These are phyloP conservation scores for Penelope pileata DNA, from an alignment of 2,113 vertebrate genomes.

Conservation along the genomic window DNA sequence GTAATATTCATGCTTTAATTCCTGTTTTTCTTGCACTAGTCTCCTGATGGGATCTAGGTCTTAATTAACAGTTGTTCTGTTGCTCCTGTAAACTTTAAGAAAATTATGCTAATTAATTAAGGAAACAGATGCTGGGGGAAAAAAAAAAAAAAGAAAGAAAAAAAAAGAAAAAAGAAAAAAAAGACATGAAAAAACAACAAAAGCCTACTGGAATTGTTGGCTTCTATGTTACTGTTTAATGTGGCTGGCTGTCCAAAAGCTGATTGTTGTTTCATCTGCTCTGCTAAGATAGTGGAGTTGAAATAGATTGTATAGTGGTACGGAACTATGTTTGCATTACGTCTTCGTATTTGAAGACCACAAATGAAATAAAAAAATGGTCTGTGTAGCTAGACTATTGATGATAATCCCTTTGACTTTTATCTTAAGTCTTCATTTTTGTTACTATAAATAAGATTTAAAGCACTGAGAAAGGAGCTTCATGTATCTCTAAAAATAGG, in stretches of 20 bases:
- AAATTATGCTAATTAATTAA: slow-evolving; percentile 28
- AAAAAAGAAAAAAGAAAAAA: too few relatives aligned
- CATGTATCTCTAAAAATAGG: slow-evolving; percentile 67
- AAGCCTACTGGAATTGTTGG: slow-evolving; percentile 50
- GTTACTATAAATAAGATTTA: slow-evolving; percentile 77
- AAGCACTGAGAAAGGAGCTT: slow-evolving; percentile 68
- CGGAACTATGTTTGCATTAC: slow-evolving; percentile 59
- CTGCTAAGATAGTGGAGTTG: slow-evolving; percentile 66
- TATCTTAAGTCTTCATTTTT: slow-evolving; percentile 71
- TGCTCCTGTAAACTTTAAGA: not conserved
- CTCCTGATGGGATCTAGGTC: not conserved
- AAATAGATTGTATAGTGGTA: slow-evolving; percentile 45
- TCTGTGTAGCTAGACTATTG: slow-evolving; percentile 63
- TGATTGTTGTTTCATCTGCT: slow-evolving; percentile 70
- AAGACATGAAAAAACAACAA: not conserved
- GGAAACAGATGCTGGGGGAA: not conserved
- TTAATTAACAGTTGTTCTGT: not conserved
- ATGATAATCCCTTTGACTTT: slow-evolving; percentile 80
- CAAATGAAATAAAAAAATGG: slow-evolving; percentile 69
- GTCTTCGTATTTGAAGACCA: slow-evolving; percentile 71
- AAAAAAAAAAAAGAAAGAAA: not conserved
- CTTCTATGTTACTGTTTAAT: slow-evolving; percentile 50
- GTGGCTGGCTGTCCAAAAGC: slow-evolving; percentile 58
- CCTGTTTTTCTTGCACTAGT: not conserved
- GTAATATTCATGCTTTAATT: not conserved